Conservation (phyloP, 2,113 vertebrate species). For the Callaeas wilsoni region DNA sequence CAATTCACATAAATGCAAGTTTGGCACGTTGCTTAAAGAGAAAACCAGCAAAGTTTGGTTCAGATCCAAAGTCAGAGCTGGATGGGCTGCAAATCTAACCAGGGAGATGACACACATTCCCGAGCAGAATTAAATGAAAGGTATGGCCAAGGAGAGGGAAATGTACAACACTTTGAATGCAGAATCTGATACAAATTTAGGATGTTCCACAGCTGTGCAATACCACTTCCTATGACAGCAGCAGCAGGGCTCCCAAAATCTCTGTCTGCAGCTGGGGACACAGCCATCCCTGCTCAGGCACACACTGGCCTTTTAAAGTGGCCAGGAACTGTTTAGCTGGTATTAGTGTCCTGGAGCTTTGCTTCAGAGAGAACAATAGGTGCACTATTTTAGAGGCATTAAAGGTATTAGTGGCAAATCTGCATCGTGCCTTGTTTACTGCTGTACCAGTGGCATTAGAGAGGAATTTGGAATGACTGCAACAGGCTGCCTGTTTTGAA, state of each 20-base stretch:
- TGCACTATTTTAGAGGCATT: slow-evolving; percentile 55
- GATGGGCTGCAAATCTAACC: not conserved
- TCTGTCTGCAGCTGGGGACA: not conserved
- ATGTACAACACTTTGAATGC: not conserved
- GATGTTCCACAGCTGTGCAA: not conserved
- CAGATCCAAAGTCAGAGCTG: not conserved
- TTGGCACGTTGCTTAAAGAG: not conserved
- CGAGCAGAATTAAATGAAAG: not conserved
- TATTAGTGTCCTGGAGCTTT: slow-evolving; percentile 48
- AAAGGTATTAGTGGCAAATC: slow-evolving; percentile 57
- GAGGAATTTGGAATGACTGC: not conserved
- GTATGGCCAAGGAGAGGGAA: not conserved
- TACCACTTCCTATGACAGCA: not conserved
- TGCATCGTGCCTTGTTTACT: slow-evolving; percentile 29
- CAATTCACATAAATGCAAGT: not conserved
- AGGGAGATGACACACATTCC: not conserved
- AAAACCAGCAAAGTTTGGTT: not conserved
- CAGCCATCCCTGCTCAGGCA: not conserved
- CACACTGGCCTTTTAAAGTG: not conserved
- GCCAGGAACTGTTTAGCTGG: slow-evolving; percentile 18
- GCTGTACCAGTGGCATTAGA: slow-evolving; percentile 25
- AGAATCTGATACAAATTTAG: not conserved
- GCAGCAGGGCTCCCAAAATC: not conserved
- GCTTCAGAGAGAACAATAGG: slow-evolving; percentile 40
- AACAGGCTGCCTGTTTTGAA: slow-evolving; percentile 7